A percentile compares a stretch with the other conserved stretches of the same genome.
Conservation (phyloP, 2,888 invertebrate genomes). For the Adela reaumurella region DNA sequence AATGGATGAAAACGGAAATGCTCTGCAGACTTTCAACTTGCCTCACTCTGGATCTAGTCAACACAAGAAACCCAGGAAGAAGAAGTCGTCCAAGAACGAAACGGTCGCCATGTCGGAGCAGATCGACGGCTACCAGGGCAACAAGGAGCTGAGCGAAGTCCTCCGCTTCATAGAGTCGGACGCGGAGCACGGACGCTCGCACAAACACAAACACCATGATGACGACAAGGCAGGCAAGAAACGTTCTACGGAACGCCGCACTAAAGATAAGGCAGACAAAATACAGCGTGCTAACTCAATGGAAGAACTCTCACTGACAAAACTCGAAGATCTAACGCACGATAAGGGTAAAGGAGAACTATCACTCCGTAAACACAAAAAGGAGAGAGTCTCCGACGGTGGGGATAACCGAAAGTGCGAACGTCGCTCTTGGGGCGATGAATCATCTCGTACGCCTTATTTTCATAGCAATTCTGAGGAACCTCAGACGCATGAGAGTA, state of each 20-base stretch:
- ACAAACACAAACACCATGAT: conserved; percentile 33
- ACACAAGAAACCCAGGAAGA: conserved; percentile 55
- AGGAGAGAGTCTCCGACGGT: conserved; percentile 18
- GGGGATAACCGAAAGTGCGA: conserved; percentile 26
- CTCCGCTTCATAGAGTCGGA: conserved; percentile 74
- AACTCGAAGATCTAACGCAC: conserved; percentile 60
- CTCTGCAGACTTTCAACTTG: conserved; percentile 57
- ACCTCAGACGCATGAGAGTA: neutral
- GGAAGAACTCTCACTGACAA: conserved; percentile 76
- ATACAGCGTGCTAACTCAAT: conserved; percentile 69
- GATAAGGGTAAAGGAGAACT: conserved; percentile 16
- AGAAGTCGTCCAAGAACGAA: conserved; percentile 60
- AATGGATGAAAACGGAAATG: conserved; percentile 79
- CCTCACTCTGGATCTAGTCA: conserved; percentile 45
- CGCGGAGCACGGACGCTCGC: conserved; percentile 32
- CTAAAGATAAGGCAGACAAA: conserved; percentile 22
- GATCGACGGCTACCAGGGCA: conserved; percentile 75
- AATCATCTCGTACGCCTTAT: conserved; percentile 6
- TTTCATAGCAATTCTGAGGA: neutral
- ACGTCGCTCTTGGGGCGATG: conserved; percentile 61
- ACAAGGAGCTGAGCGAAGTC: conserved; percentile 72
- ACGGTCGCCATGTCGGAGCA: conserved; percentile 54
- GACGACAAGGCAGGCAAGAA: conserved; percentile 47
- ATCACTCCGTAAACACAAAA: conserved; percentile 16
- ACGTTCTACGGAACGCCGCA: conserved; percentile 45